Percentiles rank a stretch among this genome's conserved stretches.
Evolutionary conservation across 2,113 vertebrate species (phyloP).

Genomic region (Sus scrofa): T2T-Sscrofa CM000826.6:99894501-99895000

Average conservation of each 20-base stretch:
- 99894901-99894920: slow-evolving; percentile 7
- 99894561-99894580: background rate
- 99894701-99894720: slow-evolving; percentile 81
- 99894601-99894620: slow-evolving; percentile 84
- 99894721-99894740: slow-evolving; percentile 53
- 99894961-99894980: background rate
- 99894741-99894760: background rate
- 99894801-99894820: background rate
- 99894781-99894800: slow-evolving; percentile 14
- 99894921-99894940: background rate
- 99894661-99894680: slow-evolving; percentile 89
- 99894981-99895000: background rate
- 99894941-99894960: background rate
- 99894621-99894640: slow-evolving; percentile 86
- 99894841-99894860: background rate
- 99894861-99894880: background rate
- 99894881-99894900: background rate
- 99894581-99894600: slow-evolving; percentile 78
- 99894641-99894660: slow-evolving; percentile 82
- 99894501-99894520: background rate
- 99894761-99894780: slow-evolving; percentile 7
- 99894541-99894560: slow-evolving; percentile 66
- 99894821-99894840: background rate
- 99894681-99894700: slow-evolving; percentile 87
- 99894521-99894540: background rate